Evolutionary conservation across 2,113 vertebrate genomes (phyloP), one percentile per base, ranked within the genome.

Genomic region (Tychaedon coryphoeus): DNA sequence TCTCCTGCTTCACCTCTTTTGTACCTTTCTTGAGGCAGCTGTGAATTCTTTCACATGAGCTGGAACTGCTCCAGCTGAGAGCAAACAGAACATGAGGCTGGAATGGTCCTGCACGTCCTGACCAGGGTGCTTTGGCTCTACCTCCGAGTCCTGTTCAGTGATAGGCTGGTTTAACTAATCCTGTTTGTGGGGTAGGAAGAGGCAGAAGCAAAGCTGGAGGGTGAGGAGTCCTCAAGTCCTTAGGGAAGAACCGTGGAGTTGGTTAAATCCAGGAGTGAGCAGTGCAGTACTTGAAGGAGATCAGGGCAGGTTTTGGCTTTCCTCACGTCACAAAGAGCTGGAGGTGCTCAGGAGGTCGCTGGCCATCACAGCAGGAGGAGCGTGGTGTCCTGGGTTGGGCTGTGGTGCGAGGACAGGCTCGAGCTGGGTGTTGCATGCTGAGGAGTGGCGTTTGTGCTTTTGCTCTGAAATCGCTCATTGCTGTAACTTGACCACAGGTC

Each of bases 241-340:
- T 23, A 23, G 1, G 4, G 57, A 12, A 84, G 42, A 40, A 86
- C 22, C 0, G 0, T 0, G 1, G 19, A 54, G 58, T 17, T 0
- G 1, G 48, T 25, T 45, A 33, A 38, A 58, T 4, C 2, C 66
- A 47, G 66, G 29, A 34, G 20, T 24, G 3, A 67, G 40, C 61
- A 4, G 6, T 60, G 31, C 22, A 43, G 50, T 9, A 10, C 36
- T 48, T 4, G 58, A 33, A 45, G 79, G 81, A 20, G 33, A 23
- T 19, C 0, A n/a, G 47, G 8, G 9, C 33, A 4, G 7, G 7
- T 8, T 42, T 69, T 19, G 48, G 36, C 50, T 88, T 29, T 18
- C 0, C 34, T 76, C 7, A 3, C 36, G 0, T 40, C 22, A 1
- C 0, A 1, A 1, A 36, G 48, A 69, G 93, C 69, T 56, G 12